Base-by-base conservation (phyloP, 2,888 invertebrate species). In the Euspilapteryx auroguttella region DNA sequence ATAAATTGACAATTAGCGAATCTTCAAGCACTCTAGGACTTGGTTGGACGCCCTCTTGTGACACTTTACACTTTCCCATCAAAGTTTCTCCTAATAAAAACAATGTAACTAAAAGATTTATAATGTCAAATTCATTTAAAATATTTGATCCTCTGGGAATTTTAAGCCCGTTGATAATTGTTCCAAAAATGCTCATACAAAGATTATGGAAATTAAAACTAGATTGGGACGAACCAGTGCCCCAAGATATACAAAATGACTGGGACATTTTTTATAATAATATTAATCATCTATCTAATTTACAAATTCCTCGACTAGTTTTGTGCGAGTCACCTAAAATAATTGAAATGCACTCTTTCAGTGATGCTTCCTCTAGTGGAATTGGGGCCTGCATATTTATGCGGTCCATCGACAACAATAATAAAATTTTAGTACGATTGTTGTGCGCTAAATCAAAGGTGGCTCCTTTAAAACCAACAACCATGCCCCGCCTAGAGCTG, bases 301-400 rank as follows among this genome's bases (percentile, higher is more conserved):
- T 29, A 4, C 4, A 7, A 15, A n/a, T 29, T 4, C 29, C 25
- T 2, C 13, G 29, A 8, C 24, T 7, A 6, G 13, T 21, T 17
- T 9, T 20, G 3, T 24, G 29, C 21, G 14, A 12, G 3, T 11
- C 8, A 4, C 17, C 9, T 12, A 3, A 9, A 29, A 5, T 1
- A 2, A 33, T 42, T 4, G 43, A 47, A 31, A 12, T 50, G 6
- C 44, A 47, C 24, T 23, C 33, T 0, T 48, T 48, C 24, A 36
- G 40, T 14, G 47, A 47, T 23, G 42, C 47, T 1, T 44, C 45
- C 0, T 30, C 34, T 10, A 2, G 2, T 1, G 45, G 45, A 1
- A 44, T 40, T 12, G 47, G 44, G 1, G 39, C 44, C 3, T 47
- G 45, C 22, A 15, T 48, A 12, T 49, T 46, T 29, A 15, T 44